These are phyloP conservation scores for Bujurquina vittata DNA, from an alignment of 2,113 vertebrate species.

Conservation along the genomic window DNA sequence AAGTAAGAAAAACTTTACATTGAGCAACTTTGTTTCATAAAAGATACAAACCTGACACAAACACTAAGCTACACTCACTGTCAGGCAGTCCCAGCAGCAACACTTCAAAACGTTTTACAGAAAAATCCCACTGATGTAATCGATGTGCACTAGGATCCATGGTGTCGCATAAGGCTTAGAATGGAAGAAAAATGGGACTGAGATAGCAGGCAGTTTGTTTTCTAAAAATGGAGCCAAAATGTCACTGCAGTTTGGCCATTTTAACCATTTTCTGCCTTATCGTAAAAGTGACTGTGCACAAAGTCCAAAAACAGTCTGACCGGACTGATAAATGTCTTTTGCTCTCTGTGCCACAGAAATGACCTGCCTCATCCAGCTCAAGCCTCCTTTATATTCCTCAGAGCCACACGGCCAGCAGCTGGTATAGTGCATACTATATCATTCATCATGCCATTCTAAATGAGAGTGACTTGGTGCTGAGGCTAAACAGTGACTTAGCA, in stretches of 20 bases:
- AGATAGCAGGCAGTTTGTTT: background rate
- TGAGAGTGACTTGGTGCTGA: conserved; percentile 26
- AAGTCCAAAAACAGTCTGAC: background rate
- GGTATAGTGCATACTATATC: conserved; percentile 40
- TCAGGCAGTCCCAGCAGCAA: background rate
- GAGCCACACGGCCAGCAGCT: conserved; percentile 46
- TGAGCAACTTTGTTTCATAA: background rate
- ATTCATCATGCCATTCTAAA: too few species aligned
- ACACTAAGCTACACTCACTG: background rate
- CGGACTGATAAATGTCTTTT: background rate
- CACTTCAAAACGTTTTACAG: background rate
- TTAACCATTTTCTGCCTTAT: conserved; percentile 17
- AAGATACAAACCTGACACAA: conserved; percentile 1
- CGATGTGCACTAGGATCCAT: background rate
- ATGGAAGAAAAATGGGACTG: background rate
- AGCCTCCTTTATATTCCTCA: conserved; percentile 32
- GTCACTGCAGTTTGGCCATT: conserved; percentile 34
- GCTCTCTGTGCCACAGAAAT: background rate
- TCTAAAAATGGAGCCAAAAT: conserved; percentile 23
- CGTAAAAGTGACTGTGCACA: conserved; percentile 2
- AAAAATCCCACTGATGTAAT: background rate
- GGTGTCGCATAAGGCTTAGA: background rate
- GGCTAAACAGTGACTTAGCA: conserved; percentile 8
- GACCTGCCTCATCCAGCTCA: conserved; percentile 30
- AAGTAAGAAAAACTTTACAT: background rate